Base-by-base conservation (phyloP, 2,888 invertebrate species). In the Xylota sylvarum region DNA sequence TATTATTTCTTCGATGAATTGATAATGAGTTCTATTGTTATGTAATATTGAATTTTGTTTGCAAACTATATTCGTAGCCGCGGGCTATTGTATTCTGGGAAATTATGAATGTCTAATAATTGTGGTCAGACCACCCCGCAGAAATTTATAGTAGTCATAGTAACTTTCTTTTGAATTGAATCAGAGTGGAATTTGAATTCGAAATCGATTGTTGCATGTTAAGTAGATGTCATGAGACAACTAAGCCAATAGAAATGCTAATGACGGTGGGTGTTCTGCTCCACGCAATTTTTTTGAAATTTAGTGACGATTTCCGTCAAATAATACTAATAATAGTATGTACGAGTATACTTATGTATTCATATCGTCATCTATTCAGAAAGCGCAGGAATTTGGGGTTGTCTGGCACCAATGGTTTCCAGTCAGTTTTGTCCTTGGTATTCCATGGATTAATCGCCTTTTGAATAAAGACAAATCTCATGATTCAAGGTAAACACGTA, bases 31-130 rank as follows among this genome's bases (percentile, higher is more conserved):
- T 40, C 32, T 32, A 27, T 35, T 56, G 56, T 56, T 56, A 32
- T 56, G 56, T 35, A 56, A 56, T 56, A 32, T 1, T 7, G 4
- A 30, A 55, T 27, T 27, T n/a, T 56, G 32, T 32, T 23, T 55
- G 30, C n/a, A 14, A 0, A 14, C 30, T 32, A 5, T 32, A 56
- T 32, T 56, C 32, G 10, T 32, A 56, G 27, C 56, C 56, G 0
- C 7, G 17, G 17, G 35, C 14, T 30, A 27, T 52, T 12, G n/a
- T 10, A 30, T 32, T 56, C 7, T 56, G 30, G 9, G 6, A 32
- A 32, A 55, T 30, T 32, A 32, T 55, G 55, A 55, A 55, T 56
- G n/a, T 17, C 32, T 32, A 56, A 35, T 56, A 17, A 9, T 32
- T 35, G 0, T 55, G 55, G n/a, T n/a, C n/a, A n/a, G n/a, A 10